Base-by-base conservation (phyloP, 2,888 invertebrate species). In the Steinernema hermaphroditum region DNA sequence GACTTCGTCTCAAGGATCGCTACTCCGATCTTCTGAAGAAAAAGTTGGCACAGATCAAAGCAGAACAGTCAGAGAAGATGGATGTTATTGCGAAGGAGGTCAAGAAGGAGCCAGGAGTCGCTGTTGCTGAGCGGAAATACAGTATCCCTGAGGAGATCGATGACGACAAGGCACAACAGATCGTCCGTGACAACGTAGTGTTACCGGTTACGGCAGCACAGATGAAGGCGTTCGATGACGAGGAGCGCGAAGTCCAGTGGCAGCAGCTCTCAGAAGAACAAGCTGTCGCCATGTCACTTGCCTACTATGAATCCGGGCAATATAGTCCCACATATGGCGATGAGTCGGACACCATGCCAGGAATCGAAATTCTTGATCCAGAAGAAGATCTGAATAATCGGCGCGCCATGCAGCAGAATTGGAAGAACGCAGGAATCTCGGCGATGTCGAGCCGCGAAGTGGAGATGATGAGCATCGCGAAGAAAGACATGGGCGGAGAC, bases 11-110 rank as follows among this genome's bases (percentile, higher is more conserved):
- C 14, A 90, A 94, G 72, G 96, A 97, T 88, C 90, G 93, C 0
- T 97, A 98, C 89, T 93, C 95, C 88, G 92, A 92, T 78, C 93
- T 93, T 88, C 89, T 97, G 78, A 90, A 92, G 70, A 91, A 92
- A 84, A 96, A 96, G 89, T 90, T 97, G 83, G 92, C 92, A 87
- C 91, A 94, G 81, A 90, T 98, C 19, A 96, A 94, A 88, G 92
- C 92, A 72, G 93, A 94, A 71, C 84, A 83, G 71, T 68, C 41
- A 19, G 68, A 57, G 32, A 37, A 54, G 24, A 49, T 29, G 41
- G 54, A 70, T 2, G 16, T 27, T 2, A 1, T 12, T 37, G 27
- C 1, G 2, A 27, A 44, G 37, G 68, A 77, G 73, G 75, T 70
- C 37, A 77, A 77, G 29, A 71, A 72, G 72, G 70, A 69, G 29